Conservation (phyloP, 2,797 vertebrate genomes). For the Sebastes nivosus region DNA sequence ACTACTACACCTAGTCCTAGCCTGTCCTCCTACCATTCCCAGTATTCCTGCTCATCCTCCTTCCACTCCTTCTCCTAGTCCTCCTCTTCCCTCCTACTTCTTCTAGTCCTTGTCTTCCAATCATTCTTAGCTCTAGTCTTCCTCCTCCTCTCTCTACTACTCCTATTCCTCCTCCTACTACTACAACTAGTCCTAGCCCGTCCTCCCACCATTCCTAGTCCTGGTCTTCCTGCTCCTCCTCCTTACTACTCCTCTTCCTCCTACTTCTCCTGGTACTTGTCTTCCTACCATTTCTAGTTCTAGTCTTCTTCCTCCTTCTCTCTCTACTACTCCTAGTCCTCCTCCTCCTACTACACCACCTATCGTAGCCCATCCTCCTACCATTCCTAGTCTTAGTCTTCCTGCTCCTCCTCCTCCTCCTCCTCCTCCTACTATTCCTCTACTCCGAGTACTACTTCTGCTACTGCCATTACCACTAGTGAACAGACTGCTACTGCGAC, state of each 20-base stretch:
- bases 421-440: background rate
- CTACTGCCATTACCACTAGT: background rate
- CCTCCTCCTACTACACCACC: background rate
- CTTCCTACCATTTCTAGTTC: background rate
- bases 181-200: background rate
- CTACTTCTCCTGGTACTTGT: background rate
- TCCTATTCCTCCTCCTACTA: background rate
- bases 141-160: background rate
- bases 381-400: background rate
- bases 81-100: too few species aligned
- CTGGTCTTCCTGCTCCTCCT: background rate
- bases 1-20: too few species aligned
- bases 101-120: background rate
- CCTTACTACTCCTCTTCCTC: background rate
- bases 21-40: background rate
- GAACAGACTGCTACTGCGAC: background rate
- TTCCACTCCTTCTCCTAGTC: background rate
- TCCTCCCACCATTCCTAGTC: background rate
- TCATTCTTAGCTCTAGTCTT: background rate
- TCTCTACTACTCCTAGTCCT: background rate
- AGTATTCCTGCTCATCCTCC: too few species aligned
- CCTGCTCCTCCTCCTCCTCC: background rate
- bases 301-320: background rate
- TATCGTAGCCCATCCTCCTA: background rate
- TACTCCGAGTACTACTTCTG: too few species aligned